These are phyloP conservation scores for Schizopygopsis pylzovi DNA, from an alignment of 2,797 vertebrate genomes.

Conservation along the genomic window DNA sequence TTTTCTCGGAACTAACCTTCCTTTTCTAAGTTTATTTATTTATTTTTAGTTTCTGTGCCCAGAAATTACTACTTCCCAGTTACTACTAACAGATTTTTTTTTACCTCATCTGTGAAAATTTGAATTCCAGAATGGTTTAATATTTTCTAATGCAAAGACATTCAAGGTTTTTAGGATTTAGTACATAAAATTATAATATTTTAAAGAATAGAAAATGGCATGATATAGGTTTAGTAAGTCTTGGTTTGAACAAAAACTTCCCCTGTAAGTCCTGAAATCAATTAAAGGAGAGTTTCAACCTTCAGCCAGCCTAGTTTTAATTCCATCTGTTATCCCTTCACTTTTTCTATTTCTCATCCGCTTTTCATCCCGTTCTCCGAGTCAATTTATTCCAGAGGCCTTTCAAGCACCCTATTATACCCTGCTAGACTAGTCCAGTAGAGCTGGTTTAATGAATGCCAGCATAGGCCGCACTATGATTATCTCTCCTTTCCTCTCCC, in stretches of 20 bases:
- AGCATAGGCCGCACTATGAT: slow-evolving; percentile 50
- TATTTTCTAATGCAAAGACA: not conserved
- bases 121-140: not conserved
- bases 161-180: not conserved
- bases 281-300: slow-evolving; percentile 59
- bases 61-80: not conserved
- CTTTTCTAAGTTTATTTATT: no score
- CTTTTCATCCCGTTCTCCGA: slow-evolving; percentile 28
- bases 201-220: not conserved
- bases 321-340: slow-evolving; percentile 52
- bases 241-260: slow-evolving; percentile 9
- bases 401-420: slow-evolving; percentile 62
- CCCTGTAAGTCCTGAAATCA: slow-evolving; percentile 52
- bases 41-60: no score
- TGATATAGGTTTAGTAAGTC: not conserved
- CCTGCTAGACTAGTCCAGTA: slow-evolving; percentile 44
- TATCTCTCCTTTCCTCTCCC: slow-evolving; percentile 54
- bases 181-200: not conserved
- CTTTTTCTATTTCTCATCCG: slow-evolving; percentile 29
- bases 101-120: no score
- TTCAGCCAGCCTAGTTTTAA: slow-evolving; percentile 52
- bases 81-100: not conserved
- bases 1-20: no score
- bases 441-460: slow-evolving; percentile 58
- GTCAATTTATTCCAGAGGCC: slow-evolving; percentile 59